Evolutionary conservation across 2,797 vertebrate species (phyloP), one percentile per base, ranked within the genome.

Genomic region (Denticeps clupeoides): DNA sequence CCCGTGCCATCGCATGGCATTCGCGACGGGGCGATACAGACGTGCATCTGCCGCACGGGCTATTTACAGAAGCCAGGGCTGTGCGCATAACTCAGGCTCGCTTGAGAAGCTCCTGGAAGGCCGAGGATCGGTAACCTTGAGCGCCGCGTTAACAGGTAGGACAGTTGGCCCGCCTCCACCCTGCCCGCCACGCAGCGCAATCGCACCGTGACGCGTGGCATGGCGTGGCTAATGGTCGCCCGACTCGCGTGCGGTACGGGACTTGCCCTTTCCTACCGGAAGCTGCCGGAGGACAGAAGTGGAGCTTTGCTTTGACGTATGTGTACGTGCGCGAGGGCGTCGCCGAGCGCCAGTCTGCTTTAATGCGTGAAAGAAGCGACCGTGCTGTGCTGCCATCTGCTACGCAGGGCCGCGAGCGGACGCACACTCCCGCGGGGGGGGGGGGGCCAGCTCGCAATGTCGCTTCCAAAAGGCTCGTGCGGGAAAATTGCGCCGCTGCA

Each of bases 361-460:
- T n/a, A n/a, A n/a, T n/a, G n/a, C n/a, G 43, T 29, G 16, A 4
- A 7, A 78, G 68, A 74, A 72, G 68, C 52, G 74, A 73, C 69
- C 77, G 71, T 72, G 72, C 71, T 71, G 73, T 61, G 70, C 12
- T 53, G 62, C 80, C 82, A 85, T 85, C 82, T 85, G 82, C 78
- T 82, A 68, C 62, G 60, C 69, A 73, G 72, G 78, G 77, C 64
- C 70, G 69, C 75, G 77, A 74, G 72, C 75, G 82, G 77, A 78
- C 28, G 58, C 67, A 69, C 67, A 58, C 48, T 29, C 26, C 25
- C 42, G 47, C 52, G 56, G 56, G 69, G 45, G 51, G 42, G 47
- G 52, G 56, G 56, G 69, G 45, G 51, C 71, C 62, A 65, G 67
- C 59, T 47, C 64, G 46, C 64, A 52, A 62, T 63, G 70, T 70